Percentiles rank a stretch among this genome's conserved stretches.
Evolutionary conservation across 2,888 invertebrate genomes (phyloP).

Genomic region (Phengaris arion): DNA sequence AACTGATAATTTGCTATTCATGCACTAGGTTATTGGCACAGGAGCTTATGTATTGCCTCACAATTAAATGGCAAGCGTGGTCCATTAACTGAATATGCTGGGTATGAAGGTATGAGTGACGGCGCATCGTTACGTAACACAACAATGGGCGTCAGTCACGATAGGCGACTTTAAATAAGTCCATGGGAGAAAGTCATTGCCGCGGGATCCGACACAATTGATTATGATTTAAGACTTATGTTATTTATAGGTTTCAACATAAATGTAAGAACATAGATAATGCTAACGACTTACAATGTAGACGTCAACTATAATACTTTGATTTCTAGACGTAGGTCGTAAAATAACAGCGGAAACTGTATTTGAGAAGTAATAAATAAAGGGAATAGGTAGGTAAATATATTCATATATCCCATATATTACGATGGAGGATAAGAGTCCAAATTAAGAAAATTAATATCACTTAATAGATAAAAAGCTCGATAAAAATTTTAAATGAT

Average conservation of each 20-base stretch:
- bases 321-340: too few relatives aligned
- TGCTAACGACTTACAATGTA: too few relatives aligned
- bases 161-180: conserved; percentile 77
- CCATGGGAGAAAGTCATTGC: conserved; percentile 70
- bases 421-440: not conserved
- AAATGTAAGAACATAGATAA: not conserved
- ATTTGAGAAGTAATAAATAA: too few relatives aligned
- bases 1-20: conserved; percentile 29
- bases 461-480: not conserved
- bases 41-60: conserved; percentile 66
- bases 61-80: conserved; percentile 76
- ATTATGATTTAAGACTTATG: conserved; percentile 32
- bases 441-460: not conserved
- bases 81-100: conserved; percentile 70
- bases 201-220: conserved; percentile 54
- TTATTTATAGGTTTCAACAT: conserved; percentile 46
- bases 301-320: too few relatives aligned
- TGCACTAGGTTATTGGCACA: conserved; percentile 47
- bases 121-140: conserved; percentile 63
- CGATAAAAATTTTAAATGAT: not conserved
- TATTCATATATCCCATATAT: too few relatives aligned
- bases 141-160: conserved; percentile 73
- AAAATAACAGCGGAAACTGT: too few relatives aligned
- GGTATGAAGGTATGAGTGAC: conserved; percentile 60
- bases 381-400: too few relatives aligned